phyloP scores from a whole-genome alignment of 2,797 vertebrate genomes.

The Sarcophilus harrisii region DNA sequence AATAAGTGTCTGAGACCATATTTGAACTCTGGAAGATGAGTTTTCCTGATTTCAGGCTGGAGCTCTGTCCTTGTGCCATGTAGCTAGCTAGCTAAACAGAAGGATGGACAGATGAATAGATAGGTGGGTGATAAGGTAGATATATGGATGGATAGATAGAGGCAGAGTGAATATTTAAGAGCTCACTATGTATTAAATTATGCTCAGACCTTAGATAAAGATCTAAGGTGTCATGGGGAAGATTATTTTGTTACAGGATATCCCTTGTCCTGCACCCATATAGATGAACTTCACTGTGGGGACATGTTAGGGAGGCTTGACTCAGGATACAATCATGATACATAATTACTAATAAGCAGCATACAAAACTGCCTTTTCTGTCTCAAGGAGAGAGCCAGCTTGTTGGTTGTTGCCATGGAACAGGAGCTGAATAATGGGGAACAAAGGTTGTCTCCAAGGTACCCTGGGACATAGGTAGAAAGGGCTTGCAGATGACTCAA shows the following conservation, averaged over 20 bases:
- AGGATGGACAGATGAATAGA: background rate
- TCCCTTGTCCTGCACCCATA: background rate
- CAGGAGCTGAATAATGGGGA: background rate
- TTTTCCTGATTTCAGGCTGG: background rate
- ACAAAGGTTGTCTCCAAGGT: background rate
- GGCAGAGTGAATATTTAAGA: background rate
- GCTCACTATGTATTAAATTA: background rate
- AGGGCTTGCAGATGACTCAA: background rate
- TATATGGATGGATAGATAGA: background rate
- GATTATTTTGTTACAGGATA: background rate
- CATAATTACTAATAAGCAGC: too few relatives aligned
- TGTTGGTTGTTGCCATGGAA: accelerated
- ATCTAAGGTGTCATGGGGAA: background rate
- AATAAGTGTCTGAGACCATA: background rate
- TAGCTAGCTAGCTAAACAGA: background rate
- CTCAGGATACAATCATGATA: too few relatives aligned
- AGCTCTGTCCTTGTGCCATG: background rate
- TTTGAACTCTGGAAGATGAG: background rate
- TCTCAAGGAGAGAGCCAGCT: background rate
- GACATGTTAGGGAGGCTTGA: background rate
- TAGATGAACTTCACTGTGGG: background rate
- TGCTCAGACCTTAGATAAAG: background rate
- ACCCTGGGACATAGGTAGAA: background rate
- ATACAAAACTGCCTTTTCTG: background rate
- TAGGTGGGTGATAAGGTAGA: background rate